Evolutionary conservation across 2,797 vertebrate species (phyloP).

Genomic region (Gallirallus australis): DNA sequence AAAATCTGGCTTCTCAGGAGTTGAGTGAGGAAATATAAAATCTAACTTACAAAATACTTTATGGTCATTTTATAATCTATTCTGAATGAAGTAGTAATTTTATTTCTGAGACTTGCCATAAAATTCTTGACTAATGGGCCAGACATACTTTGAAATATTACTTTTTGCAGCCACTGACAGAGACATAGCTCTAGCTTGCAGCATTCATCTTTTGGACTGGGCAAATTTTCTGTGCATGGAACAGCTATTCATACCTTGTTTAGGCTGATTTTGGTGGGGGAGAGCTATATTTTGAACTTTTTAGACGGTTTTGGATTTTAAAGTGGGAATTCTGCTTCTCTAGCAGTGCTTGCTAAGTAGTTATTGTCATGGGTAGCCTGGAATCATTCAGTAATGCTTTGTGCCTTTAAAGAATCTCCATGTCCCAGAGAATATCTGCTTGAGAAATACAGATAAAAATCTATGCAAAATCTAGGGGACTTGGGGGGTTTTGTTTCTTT

Average conservation of each 20-base stretch:
- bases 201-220: neutral
- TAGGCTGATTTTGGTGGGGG: neutral
- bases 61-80: neutral
- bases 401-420: neutral
- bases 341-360: neutral
- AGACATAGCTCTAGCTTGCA: neutral
- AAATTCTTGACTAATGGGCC: neutral
- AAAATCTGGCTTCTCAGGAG: neutral
- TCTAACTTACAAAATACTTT: neutral
- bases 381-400: neutral
- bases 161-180: neutral
- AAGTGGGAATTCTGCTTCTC: neutral
- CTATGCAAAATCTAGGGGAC: neutral
- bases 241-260: neutral
- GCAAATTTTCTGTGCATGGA: neutral
- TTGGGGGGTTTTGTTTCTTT: no score
- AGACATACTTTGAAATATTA: neutral
- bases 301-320: neutral
- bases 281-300: neutral
- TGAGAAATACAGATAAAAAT: neutral
- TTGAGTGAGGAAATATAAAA: neutral
- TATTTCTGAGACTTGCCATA: neutral
- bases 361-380: neutral
- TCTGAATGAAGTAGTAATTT: neutral
- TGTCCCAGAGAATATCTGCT: rapidly evolving